phyloP scores from a whole-genome alignment of 2,888 invertebrate species.

The Napeogenes sylphis region DNA sequence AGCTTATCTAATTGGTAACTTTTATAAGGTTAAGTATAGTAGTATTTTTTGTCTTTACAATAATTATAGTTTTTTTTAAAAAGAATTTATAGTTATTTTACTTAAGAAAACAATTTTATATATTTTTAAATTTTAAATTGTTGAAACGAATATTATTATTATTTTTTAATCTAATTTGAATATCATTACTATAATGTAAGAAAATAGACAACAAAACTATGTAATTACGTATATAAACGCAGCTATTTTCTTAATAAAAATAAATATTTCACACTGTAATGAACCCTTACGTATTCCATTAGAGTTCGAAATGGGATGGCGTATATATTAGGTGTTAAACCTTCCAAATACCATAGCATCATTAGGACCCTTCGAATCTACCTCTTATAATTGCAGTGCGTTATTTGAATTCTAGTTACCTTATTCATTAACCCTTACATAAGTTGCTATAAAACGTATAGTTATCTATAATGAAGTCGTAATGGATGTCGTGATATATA shows the following conservation, averaged over 20 bases:
- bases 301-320: constrained; percentile 12
- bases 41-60: not conserved
- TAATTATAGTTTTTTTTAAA: not conserved
- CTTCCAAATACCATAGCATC: constrained; percentile 27
- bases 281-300: not conserved
- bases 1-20: not conserved
- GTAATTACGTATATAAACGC: constrained; percentile 20
- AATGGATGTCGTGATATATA: too few relatives aligned
- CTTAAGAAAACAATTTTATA: not conserved
- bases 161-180: too few relatives aligned
- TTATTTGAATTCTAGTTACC: constrained; percentile 28
- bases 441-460: too few relatives aligned
- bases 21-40: not conserved
- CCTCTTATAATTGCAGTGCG: constrained; percentile 29
- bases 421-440: constrained; percentile 21
- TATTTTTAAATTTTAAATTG: not conserved
- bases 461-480: too few relatives aligned
- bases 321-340: constrained; percentile 18
- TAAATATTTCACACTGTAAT: constrained; percentile 8
- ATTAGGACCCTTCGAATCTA: constrained; percentile 26
- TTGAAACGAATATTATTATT: not conserved
- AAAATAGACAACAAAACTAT: constrained; percentile 16
- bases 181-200: not conserved
- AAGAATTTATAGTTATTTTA: not conserved
- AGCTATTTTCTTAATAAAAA: constrained; percentile 22